Percentiles rank a stretch among this genome's conserved stretches.
Evolutionary conservation across 2,113 vertebrate species (phyloP).

Genomic region (Anguilla rostrata): DNA sequence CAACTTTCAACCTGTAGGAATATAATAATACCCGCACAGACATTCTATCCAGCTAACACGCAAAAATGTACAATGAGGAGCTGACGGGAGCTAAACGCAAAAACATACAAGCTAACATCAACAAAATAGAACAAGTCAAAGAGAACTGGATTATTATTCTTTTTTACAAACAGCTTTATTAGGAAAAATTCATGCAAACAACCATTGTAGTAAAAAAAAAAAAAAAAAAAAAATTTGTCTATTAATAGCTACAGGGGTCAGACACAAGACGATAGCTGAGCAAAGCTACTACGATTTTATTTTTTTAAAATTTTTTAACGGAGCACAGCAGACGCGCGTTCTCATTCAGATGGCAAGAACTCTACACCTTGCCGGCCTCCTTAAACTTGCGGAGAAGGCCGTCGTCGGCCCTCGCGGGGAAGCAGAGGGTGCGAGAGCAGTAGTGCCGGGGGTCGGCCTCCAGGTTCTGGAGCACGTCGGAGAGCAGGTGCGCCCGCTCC

Average conservation of each 20-base stretch:
- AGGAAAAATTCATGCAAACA: background rate
- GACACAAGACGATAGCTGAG: background rate
- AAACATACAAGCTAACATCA: too few species aligned
- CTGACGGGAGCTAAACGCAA: too few species aligned
- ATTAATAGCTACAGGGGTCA: too few species aligned
- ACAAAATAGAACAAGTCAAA: too few species aligned
- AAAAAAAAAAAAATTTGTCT: background rate
- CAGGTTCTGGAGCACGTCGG: slow-evolving; percentile 86
- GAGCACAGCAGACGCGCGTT: background rate
- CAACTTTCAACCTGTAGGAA: too few species aligned
- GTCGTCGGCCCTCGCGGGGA: slow-evolving; percentile 76
- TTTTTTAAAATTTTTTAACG: too few species aligned
- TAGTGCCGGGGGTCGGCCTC: slow-evolving; percentile 71
- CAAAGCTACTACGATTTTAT: background rate
- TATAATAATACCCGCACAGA: too few species aligned
- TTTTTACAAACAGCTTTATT: background rate
- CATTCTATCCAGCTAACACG: too few species aligned
- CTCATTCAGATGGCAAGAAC: background rate
- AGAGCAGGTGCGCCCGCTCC: slow-evolving; percentile 87
- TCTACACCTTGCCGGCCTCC: slow-evolving; percentile 66
- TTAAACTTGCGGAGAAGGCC: slow-evolving; percentile 74
- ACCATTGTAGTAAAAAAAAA: background rate
- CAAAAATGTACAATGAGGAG: too few species aligned
- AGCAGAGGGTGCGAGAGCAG: slow-evolving; percentile 73
- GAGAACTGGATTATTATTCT: too few species aligned